phyloP scores from a whole-genome alignment of 2,888 invertebrate genomes.

The Yponomeuta evonymella region DNA sequence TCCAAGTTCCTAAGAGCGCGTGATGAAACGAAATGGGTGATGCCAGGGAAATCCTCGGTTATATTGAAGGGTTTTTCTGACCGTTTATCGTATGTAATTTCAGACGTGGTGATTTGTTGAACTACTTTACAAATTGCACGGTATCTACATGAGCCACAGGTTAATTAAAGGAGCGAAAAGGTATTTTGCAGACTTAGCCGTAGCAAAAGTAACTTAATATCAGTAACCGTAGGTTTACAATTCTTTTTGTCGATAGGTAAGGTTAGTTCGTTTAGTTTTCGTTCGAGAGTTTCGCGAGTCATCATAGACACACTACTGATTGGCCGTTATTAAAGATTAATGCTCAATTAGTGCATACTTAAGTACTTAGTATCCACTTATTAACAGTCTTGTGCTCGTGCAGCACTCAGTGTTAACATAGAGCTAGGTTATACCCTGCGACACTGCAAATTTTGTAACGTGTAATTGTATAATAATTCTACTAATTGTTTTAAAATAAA shows the following conservation, averaged over 20 bases:
- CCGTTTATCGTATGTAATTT: slow-evolving; percentile 20
- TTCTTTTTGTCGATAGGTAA: not conserved
- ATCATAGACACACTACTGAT: not conserved
- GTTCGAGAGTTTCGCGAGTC: not conserved
- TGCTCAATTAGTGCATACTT: not conserved
- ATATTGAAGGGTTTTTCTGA: slow-evolving; percentile 27
- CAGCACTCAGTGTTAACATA: not conserved
- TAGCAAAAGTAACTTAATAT: not conserved
- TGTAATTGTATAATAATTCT: not conserved
- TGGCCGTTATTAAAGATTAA: not conserved
- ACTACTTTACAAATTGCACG: slow-evolving; percentile 6
- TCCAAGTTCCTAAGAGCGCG: slow-evolving; percentile 4
- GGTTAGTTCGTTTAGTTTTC: not conserved
- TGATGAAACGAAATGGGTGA: not conserved
- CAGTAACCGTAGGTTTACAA: not conserved
- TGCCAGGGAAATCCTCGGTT: slow-evolving; percentile 24
- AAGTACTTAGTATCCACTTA: not conserved
- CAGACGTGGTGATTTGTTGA: not conserved
- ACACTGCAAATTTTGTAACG: not conserved
- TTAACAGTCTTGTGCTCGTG: not conserved
- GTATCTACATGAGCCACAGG: not conserved
- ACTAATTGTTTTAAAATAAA: not conserved
- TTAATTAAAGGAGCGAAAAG: not conserved
- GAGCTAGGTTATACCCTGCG: not conserved
- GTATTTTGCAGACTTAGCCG: not conserved